Evolutionary conservation across 2,113 vertebrate genomes (phyloP).

Genomic region (Ceyx melanurus): DNA sequence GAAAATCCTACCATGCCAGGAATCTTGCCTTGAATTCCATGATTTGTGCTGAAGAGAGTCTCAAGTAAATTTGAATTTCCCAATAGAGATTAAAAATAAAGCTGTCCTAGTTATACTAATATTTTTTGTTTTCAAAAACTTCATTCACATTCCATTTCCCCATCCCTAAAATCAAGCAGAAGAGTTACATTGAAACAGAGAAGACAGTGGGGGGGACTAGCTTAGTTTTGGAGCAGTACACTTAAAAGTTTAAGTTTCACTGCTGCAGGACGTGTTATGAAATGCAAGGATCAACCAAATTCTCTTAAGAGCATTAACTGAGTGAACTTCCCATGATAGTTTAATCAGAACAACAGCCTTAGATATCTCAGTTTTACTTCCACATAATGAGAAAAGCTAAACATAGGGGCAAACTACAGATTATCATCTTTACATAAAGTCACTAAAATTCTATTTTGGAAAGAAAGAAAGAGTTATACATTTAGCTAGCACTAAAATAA

Average conservation of each 20-base stretch:
- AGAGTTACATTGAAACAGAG: neutral
- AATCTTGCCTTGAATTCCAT: neutral
- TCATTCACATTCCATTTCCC: neutral
- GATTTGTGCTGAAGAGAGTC: neutral
- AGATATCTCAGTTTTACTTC: neutral
- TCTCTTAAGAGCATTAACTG: neutral
- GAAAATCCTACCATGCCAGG: neutral
- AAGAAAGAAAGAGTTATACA: neutral
- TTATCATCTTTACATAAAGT: neutral
- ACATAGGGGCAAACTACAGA: neutral
- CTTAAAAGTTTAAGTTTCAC: neutral
- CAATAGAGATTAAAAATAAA: neutral
- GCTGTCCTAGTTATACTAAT: neutral
- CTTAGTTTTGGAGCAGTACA: neutral
- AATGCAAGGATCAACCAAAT: neutral
- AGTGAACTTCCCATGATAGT: neutral
- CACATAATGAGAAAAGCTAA: neutral
- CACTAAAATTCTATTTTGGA: neutral
- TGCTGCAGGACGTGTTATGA: neutral
- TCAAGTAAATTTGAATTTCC: neutral
- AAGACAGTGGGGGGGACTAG: fast-evolving
- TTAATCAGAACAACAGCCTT: neutral
- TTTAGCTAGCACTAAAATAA: neutral
- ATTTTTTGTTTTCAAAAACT: neutral
- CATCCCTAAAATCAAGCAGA: neutral